phyloP scores from a whole-genome alignment of 2,888 invertebrate genomes.

The Tanytarsus gracilentus region DNA sequence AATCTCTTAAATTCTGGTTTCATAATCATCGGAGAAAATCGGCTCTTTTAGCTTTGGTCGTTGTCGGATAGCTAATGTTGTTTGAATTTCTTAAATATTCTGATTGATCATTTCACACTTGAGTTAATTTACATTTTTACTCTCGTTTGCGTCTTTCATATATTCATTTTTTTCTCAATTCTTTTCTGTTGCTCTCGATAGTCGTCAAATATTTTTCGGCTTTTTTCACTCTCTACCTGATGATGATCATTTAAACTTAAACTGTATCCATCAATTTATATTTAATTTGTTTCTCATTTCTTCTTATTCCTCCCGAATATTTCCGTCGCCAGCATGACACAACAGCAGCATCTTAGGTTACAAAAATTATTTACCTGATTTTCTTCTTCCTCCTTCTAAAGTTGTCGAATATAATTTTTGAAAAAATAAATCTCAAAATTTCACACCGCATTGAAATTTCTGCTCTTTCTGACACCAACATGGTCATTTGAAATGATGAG shows the following conservation, averaged over 20 bases:
- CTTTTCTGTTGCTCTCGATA: neutral
- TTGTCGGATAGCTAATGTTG: conserved; percentile 2
- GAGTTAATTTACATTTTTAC: conserved; percentile 23
- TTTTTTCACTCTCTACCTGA: conserved; percentile 3
- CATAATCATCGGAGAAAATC: neutral
- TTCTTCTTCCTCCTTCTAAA: neutral
- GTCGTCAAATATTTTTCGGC: neutral
- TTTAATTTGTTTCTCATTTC: conserved; percentile 23
- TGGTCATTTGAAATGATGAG: no score
- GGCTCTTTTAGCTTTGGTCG: neutral
- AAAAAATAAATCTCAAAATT: conserved; percentile 28
- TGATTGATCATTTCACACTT: conserved; percentile 28
- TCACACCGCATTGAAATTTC: conserved; percentile 27
- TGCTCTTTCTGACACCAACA: no score
- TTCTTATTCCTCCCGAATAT: neutral
- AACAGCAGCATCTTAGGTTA: conserved; percentile 14
- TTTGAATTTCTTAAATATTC: conserved; percentile 13
- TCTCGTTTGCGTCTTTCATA: conserved; percentile 6
- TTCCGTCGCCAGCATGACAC: neutral
- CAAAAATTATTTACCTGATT: conserved; percentile 13
- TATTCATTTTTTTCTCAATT: neutral
- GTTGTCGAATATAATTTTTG: conserved; percentile 19
- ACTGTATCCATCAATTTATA: conserved; percentile 26
- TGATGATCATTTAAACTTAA: conserved; percentile 13
- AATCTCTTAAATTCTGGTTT: neutral